Evolutionary conservation across 2,113 vertebrate species (phyloP).

Genomic region (Pseudorhombus dupliciocellatus): DNA sequence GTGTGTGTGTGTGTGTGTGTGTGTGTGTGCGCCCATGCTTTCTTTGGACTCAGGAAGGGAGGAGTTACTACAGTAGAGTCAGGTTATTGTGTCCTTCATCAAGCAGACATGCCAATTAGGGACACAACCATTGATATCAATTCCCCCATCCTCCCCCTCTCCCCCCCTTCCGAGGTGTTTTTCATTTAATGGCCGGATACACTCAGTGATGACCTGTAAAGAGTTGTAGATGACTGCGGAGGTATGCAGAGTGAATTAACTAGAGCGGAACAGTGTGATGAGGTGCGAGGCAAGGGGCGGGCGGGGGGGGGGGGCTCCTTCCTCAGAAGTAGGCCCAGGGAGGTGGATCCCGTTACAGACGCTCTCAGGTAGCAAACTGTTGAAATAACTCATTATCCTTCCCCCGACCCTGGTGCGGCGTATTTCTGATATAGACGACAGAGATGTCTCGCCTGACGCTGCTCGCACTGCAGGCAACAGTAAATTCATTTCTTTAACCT

Average conservation of each 20-base stretch:
- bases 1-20: conserved; percentile 22
- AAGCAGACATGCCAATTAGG: conserved; percentile 74
- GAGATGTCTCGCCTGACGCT: conserved; percentile 33
- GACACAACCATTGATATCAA: conserved; percentile 71
- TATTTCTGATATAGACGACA: conserved; percentile 43
- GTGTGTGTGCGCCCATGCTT: background rate
- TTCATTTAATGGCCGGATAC: conserved; percentile 69
- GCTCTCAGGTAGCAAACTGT: conserved; percentile 66
- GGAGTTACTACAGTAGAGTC: conserved; percentile 39
- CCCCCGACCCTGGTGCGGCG: conserved; percentile 21
- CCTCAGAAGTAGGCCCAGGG: conserved; percentile 29
- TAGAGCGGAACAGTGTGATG: conserved; percentile 47
- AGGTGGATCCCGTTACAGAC: conserved; percentile 51
- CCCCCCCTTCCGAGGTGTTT: conserved; percentile 50
- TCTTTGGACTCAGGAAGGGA: conserved; percentile 21
- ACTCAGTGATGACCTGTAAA: conserved; percentile 66
- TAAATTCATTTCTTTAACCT: conserved; percentile 32
- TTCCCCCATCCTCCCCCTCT: conserved; percentile 42
- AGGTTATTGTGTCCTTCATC: conserved; percentile 73
- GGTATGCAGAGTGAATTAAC: conserved; percentile 62
- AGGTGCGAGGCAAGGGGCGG: conserved; percentile 29
- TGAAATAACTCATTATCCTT: conserved; percentile 69
- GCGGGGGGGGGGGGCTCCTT: background rate
- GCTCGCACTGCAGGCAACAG: conserved; percentile 28
- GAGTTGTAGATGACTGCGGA: conserved; percentile 46